A percentile compares a stretch with the other conserved stretches of the same genome.
These are phyloP conservation scores for Saguinus imperator DNA, from an alignment of 2,113 vertebrate species.

Conservation along the genomic window DNA sequence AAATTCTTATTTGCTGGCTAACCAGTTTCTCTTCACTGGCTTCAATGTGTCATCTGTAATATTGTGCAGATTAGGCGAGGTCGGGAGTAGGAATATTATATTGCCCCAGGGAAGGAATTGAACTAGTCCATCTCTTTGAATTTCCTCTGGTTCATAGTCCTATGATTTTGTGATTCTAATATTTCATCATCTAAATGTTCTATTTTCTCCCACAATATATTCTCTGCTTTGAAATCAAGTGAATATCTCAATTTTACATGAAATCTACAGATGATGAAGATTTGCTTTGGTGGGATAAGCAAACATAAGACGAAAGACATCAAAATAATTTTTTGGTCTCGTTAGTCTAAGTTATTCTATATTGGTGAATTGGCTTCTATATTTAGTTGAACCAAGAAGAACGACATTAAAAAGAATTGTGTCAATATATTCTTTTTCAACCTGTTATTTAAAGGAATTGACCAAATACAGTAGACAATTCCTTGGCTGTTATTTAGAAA, in stretches of 20 bases:
- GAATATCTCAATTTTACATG: conserved; percentile 20
- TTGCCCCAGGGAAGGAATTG: neutral
- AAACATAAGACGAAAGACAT: neutral
- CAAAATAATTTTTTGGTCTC: neutral
- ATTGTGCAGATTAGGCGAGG: neutral
- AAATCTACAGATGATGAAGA: neutral
- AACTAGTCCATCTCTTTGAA: conserved; percentile 41
- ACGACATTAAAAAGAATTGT: neutral
- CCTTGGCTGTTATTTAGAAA: conserved; percentile 66
- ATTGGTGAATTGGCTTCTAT: conserved; percentile 3
- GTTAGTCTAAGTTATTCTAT: neutral
- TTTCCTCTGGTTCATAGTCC: conserved; percentile 3
- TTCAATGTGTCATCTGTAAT: neutral
- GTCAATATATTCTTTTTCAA: neutral
- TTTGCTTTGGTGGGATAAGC: neutral
- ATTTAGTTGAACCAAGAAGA: neutral
- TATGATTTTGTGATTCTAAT: conserved; percentile 31
- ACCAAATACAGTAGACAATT: conserved; percentile 50
- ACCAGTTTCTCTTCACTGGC: neutral
- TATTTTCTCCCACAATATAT: conserved; percentile 8
- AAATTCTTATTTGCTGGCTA: neutral
- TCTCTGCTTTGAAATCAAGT: conserved; percentile 38
- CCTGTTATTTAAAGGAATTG: conserved; percentile 60
- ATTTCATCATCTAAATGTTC: conserved; percentile 54
- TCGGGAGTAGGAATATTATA: neutral